These are phyloP conservation scores for Heliconius ismenius DNA, from an alignment of 2,888 invertebrate genomes.

Conservation along the genomic window DNA sequence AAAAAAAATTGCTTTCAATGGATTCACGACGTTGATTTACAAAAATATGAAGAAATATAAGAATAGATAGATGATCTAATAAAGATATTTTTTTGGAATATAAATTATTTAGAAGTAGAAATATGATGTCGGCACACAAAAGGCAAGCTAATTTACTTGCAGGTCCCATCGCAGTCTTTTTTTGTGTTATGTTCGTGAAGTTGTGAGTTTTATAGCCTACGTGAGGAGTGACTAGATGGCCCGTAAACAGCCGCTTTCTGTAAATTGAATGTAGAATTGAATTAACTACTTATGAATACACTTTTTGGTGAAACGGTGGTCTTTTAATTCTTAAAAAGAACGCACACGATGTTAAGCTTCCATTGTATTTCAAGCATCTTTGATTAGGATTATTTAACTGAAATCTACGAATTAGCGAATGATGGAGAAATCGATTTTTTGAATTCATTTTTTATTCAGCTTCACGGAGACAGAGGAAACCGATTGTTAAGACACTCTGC, in stretches of 20 bases:
- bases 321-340: slow-evolving; percentile 24
- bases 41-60: neutral
- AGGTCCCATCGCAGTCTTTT: slow-evolving; percentile 57
- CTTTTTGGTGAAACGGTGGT: slow-evolving; percentile 8
- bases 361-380: neutral
- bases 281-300: slow-evolving; percentile 31
- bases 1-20: neutral
- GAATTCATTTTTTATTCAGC: too few species aligned
- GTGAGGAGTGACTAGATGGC: slow-evolving; percentile 60
- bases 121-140: slow-evolving; percentile 47
- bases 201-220: slow-evolving; percentile 69
- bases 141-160: slow-evolving; percentile 66
- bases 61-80: neutral
- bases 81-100: slow-evolving; percentile 21
- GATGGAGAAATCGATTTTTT: neutral
- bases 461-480: too few species aligned
- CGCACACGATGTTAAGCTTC: slow-evolving; percentile 25
- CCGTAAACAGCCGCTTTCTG: slow-evolving; percentile 42
- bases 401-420: neutral
- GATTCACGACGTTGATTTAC: neutral
- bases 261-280: slow-evolving; percentile 38
- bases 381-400: neutral
- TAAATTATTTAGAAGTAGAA: slow-evolving; percentile 36
- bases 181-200: slow-evolving; percentile 67
- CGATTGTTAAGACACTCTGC: too few species aligned